Percentiles rank a stretch among this genome's conserved stretches.
Conservation (phyloP, 2,797 vertebrate species). For the Aythya fuligula region DNA sequence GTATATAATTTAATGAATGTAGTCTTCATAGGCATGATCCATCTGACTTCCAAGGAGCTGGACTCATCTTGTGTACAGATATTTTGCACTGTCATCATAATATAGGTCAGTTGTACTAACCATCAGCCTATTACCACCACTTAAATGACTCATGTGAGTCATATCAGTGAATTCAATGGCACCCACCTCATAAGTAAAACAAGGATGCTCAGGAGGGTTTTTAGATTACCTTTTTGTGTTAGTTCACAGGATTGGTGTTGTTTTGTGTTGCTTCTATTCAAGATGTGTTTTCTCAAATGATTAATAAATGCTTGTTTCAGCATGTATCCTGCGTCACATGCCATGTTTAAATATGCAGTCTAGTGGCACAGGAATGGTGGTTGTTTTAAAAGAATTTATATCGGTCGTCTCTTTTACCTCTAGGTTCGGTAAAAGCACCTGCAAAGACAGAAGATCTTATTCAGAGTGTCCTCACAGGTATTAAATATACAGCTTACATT, state of each 20-base stretch:
- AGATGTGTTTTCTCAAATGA: neutral
- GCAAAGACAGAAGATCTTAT: conserved; percentile 94
- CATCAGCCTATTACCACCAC: neutral
- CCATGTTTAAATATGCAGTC: neutral
- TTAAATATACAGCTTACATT: neutral
- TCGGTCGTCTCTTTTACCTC: conserved; percentile 18
- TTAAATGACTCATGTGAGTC: neutral
- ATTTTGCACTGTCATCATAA: neutral
- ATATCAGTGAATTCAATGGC: neutral
- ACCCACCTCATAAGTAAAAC: neutral
- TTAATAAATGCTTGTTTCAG: neutral
- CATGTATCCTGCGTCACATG: neutral
- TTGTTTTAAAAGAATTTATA: neutral
- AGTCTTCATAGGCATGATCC: neutral
- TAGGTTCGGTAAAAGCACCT: conserved; percentile 89
- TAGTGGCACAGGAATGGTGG: neutral
- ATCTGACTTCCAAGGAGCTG: neutral
- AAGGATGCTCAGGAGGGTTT: neutral
- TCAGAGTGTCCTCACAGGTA: conserved; percentile 95
- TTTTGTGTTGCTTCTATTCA: neutral
- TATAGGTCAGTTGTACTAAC: neutral
- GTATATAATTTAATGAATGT: neutral
- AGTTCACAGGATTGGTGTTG: neutral
- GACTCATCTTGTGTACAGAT: neutral
- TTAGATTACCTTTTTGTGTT: neutral